Evolutionary conservation across 2,113 vertebrate species (phyloP), one percentile per base, ranked within the genome.

Genomic region (Picathartes gymnocephalus): DNA sequence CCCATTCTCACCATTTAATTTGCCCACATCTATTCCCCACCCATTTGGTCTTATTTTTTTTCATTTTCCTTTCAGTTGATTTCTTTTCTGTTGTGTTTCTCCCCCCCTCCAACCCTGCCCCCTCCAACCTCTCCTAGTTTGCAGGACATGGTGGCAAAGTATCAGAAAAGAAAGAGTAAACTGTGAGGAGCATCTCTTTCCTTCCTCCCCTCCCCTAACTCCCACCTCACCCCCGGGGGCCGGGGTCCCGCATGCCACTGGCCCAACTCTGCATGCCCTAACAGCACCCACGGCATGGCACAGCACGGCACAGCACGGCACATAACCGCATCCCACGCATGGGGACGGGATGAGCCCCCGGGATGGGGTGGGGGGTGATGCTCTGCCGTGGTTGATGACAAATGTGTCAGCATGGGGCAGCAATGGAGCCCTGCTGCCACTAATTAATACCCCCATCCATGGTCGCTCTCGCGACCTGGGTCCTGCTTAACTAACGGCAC

Each of bases 131-230:
- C 95, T 97, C 97, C 96, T 98, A 99, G 99, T 99, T 98, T 99
- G 96, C 99, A 99, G 98, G 99, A 99, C 97, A 99, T 99, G 99
- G 99, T 99, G 98, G 98, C 98, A 98, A 99, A 99, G 97, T 99
- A 99, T 98, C 99, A 99, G 98, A 99, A 99, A 98, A 98, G 98
- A 98, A 99, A 99, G 98, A 99, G 98, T 98, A 98, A 98, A 99
- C 98, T 97, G 99, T 99, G 99, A 99, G 99, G 97, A 98, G 80
- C 77, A 77, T 88, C 93, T 93, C 91, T 96, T 92, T 94, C 92
- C 81, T 77, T 53, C 45, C 33, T 33, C 86, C 93, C 86, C 68
- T 74, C 95, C 96, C 96, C 95, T 96, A 89, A 83, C 95, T 31
- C 35, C 9, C 51, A 61, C n/a, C 90, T 95, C 97, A 93, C 91